Percentiles rank a stretch among this genome's conserved stretches.
Evolutionary conservation across 2,797 vertebrate genomes (phyloP).

Genomic region (Chrysocyon brachyurus): DNA sequence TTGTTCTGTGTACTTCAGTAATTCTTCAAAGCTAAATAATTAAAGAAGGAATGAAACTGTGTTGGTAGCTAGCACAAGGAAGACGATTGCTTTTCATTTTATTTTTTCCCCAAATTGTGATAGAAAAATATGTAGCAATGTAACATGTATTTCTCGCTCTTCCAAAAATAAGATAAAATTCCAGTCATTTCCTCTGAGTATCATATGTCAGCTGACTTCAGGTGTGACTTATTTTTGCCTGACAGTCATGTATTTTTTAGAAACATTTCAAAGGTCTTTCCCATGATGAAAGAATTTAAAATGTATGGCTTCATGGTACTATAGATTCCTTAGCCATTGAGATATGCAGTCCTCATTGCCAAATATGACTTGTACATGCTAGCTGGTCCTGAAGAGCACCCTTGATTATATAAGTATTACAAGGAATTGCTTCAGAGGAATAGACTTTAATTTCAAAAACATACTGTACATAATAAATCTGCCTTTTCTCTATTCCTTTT

Average conservation of each 20-base stretch:
- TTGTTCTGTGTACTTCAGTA: no score
- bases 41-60: neutral
- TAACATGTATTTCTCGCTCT: neutral
- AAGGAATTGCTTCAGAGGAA: neutral
- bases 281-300: neutral
- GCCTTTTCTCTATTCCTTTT: neutral
- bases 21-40: neutral
- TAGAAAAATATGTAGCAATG: neutral
- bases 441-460: constrained; percentile 5
- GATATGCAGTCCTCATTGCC: neutral
- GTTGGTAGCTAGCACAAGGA: neutral
- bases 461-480: neutral
- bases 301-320: neutral
- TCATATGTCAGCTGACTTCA: neutral
- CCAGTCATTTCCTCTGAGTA: neutral
- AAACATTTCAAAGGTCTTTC: neutral
- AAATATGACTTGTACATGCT: neutral
- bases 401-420: neutral
- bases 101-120: neutral
- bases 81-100: neutral
- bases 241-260: neutral
- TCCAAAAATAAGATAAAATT: neutral
- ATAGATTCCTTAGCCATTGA: neutral
- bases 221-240: neutral
- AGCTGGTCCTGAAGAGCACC: neutral